Evolutionary conservation across 2,113 vertebrate genomes (phyloP).

Genomic region (Anthoscopus minutus): DNA sequence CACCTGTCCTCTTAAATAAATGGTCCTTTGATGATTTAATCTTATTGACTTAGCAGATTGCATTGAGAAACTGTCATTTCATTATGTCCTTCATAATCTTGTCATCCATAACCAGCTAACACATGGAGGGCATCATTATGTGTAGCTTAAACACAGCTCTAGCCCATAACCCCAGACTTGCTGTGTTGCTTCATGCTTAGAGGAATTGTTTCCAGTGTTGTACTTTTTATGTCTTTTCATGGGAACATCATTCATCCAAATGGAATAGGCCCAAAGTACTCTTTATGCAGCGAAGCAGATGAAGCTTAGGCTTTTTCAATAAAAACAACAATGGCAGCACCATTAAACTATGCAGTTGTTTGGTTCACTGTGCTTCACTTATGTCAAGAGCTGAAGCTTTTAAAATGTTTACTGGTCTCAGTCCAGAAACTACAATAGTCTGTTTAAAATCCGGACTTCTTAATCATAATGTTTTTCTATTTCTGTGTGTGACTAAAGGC

Average conservation of each 20-base stretch:
- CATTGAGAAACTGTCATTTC: neutral
- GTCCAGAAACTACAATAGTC: neutral
- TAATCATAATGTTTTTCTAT: neutral
- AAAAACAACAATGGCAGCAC: neutral
- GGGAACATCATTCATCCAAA: neutral
- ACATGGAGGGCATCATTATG: conserved; percentile 20
- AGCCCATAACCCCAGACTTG: neutral
- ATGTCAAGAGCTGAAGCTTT: neutral
- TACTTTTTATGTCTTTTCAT: neutral
- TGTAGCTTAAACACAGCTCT: conserved; percentile 19
- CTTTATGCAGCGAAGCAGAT: neutral
- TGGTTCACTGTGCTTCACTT: neutral
- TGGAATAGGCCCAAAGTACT: neutral
- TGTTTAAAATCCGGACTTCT: neutral
- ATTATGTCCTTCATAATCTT: conserved; percentile 35
- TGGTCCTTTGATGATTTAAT: neutral
- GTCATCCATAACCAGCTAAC: conserved; percentile 13
- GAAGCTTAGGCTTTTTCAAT: conserved; percentile 1
- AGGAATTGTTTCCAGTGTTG: neutral
- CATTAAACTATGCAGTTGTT: neutral
- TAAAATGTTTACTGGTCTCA: neutral
- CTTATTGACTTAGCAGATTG: neutral
- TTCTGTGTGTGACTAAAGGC: neutral
- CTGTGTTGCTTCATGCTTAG: neutral
- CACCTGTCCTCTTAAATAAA: neutral